Base-by-base conservation (phyloP, 2,888 invertebrate genomes). In the Diarsia mendica region DNA sequence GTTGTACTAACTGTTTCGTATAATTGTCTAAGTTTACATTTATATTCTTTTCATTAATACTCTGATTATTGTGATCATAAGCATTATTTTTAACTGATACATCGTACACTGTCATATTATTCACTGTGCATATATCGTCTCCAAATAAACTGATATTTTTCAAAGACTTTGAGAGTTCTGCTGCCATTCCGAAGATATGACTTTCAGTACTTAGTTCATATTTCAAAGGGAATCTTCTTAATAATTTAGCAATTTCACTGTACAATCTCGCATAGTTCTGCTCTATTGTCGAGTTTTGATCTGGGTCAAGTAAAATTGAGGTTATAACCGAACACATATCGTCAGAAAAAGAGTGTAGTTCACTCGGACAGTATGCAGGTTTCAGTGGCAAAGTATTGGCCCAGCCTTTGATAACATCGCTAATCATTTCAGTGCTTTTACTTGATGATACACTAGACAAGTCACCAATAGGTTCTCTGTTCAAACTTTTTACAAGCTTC, bases 1-100 rank as follows among this genome's bases (percentile, higher is more conserved):
- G 87, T 23, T 90, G 74, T n/a, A 87, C 85, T 48, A 95, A 77
- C 68, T 91, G 82, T 55, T 84, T 85, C n/a, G 86, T 88, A 33
- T 91, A 92, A 18, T 15, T 20, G 15, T 89, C 84, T 60, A 88
- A 69, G 82, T 89, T 88, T 0, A 74, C 70, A 39, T 90, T 84
- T 5, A 87, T 77, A 58, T 90, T 89, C 51, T 33, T 74, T 48
- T 87, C 83, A 9, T 84, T 70, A 70, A 83, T 86, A 58, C 84
- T 84, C 39, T 84, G 69, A 70, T 83, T 86, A 58, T 84, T 84
- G 44, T 73, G 64, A n/a, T 88, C 74, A 51, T 48, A n/a, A 18
- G 64, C 33, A 8, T n/a, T 39, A 71, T 68, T 75, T 10, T 44
- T 60, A 39, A 85, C 10, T 9, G 85, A 55, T 23, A 79, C 46